Evolutionary conservation across 2,888 invertebrate genomes (phyloP).

Genomic region (Agriopis leucophaearia): DNA sequence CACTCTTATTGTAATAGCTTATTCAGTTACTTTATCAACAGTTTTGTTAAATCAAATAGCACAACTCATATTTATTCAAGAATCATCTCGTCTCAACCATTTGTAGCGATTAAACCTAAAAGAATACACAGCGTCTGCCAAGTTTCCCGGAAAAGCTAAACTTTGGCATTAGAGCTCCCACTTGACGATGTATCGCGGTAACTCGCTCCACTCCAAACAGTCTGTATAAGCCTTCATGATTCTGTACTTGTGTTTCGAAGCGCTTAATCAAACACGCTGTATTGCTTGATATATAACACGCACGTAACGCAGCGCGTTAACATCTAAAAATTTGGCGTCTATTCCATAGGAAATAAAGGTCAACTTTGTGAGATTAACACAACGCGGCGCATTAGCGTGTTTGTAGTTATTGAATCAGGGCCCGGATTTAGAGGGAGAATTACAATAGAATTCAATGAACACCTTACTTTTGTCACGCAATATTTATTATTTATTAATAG

Average conservation of each 20-base stretch:
- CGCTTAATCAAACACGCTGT: background rate
- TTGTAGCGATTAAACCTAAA: constrained; percentile 55
- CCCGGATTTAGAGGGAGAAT: too few species aligned
- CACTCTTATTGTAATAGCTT: too few species aligned
- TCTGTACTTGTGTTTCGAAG: background rate
- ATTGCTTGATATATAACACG: background rate
- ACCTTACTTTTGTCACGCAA: too few species aligned
- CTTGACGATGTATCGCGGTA: constrained; percentile 56
- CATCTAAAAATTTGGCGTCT: too few species aligned
- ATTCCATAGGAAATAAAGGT: too few species aligned
- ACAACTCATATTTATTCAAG: background rate
- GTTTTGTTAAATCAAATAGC: background rate
- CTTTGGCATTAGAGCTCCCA: constrained; percentile 56
- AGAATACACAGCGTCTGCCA: constrained; percentile 50
- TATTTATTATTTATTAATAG: too few species aligned
- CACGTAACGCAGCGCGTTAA: too few species aligned
- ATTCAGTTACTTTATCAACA: too few species aligned
- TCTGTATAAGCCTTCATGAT: background rate
- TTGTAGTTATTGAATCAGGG: too few species aligned
- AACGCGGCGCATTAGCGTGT: too few species aligned
- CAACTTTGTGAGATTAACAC: too few species aligned
- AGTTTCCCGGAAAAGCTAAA: constrained; percentile 66
- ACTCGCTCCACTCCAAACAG: constrained; percentile 36
- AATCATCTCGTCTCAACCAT: background rate
- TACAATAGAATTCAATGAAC: too few species aligned